Conservation (phyloP, 2,113 vertebrate species). For the Centropristis striata region DNA sequence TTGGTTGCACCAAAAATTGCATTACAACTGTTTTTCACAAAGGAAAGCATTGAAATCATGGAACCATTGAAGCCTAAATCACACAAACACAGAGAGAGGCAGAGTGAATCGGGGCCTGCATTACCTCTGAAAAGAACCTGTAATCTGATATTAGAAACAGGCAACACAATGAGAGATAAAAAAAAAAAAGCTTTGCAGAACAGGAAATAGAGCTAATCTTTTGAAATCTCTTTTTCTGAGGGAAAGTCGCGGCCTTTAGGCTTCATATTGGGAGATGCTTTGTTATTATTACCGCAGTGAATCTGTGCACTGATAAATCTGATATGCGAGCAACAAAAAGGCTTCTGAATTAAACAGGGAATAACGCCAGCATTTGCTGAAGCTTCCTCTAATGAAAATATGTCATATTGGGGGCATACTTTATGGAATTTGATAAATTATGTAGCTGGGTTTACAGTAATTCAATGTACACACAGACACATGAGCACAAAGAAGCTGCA, state of each 20-base stretch:
- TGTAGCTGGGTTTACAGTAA: background rate
- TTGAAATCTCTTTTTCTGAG: conserved; percentile 30
- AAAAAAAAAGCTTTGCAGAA: conserved; percentile 39
- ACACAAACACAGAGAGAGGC: background rate
- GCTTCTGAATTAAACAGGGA: conserved; percentile 30
- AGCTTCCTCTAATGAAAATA: conserved; percentile 21
- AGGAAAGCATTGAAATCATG: background rate
- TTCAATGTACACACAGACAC: background rate
- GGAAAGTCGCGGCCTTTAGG: conserved; percentile 33
- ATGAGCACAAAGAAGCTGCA: background rate
- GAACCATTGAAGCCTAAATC: conserved; percentile 6
- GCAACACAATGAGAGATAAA: conserved; percentile 46
- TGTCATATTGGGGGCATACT: background rate
- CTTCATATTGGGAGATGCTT: conserved; percentile 37
- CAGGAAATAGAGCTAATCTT: conserved; percentile 53
- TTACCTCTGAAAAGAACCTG: conserved; percentile 22
- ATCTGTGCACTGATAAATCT: conserved; percentile 29
- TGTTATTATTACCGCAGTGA: conserved; percentile 52
- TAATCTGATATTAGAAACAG: conserved; percentile 49
- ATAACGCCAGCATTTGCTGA: background rate
- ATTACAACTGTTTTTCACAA: conserved; percentile 7
- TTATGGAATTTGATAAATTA: conserved; percentile 26
- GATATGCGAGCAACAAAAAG: conserved; percentile 8
- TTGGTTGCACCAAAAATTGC: background rate
- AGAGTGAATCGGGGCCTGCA: background rate